phyloP scores from a whole-genome alignment of 2,797 vertebrate genomes.

The Helicolenus hilgendorfi region DNA sequence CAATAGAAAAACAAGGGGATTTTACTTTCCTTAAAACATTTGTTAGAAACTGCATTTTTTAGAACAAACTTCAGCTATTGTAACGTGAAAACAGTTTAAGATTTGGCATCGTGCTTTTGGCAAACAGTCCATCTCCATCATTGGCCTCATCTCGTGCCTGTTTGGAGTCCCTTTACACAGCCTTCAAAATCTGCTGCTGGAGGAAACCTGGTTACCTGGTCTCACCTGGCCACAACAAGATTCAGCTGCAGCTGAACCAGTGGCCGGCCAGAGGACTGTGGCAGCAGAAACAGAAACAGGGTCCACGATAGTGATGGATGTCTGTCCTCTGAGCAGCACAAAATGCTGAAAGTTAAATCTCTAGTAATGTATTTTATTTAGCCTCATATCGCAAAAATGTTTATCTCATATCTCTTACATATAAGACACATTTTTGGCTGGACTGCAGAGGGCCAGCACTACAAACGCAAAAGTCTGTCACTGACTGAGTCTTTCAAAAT shows the following conservation, averaged over 20 bases:
- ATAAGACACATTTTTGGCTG: neutral
- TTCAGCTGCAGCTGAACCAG: conserved; percentile 28
- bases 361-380: neutral
- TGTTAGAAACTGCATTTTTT: neutral
- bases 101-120: conserved; percentile 1
- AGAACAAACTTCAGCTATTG: neutral
- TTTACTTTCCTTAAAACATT: too few relatives aligned
- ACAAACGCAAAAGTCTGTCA: too few relatives aligned
- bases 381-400: neutral
- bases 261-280: neutral
- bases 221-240: conserved; percentile 16
- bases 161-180: neutral
- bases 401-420: neutral
- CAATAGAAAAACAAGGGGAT: neutral
- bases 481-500: too few relatives aligned
- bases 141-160: conserved; percentile 28
- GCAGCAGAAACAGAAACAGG: neutral
- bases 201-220: conserved; percentile 23
- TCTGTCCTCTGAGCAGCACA: conserved; percentile 6
- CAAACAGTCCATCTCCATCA: conserved; percentile 16
- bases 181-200: conserved; percentile 39
- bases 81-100: neutral
- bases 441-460: too few relatives aligned
- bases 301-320: neutral
- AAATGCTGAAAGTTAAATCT: neutral